Evolutionary conservation across 2,797 vertebrate genomes (phyloP), one percentile per base, ranked within the genome.

Genomic region (Halcyon leucocephala): DNA sequence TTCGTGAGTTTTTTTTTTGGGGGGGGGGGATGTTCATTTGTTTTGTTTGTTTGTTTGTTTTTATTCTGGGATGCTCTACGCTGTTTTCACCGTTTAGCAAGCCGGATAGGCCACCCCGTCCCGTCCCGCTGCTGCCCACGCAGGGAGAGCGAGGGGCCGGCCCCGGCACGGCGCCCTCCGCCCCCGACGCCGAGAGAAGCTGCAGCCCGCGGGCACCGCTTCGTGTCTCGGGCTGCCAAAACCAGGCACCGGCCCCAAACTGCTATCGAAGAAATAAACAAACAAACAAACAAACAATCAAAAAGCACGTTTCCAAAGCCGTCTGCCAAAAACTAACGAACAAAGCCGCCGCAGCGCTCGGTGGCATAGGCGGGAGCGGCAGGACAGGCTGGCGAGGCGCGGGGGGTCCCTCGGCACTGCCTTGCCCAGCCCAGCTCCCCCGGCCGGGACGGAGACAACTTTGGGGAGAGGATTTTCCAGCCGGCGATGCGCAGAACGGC

Each of bases 11-110:
- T 14, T 16, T 65, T 25, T 37, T 24, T 41, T 41, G 16, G 15
- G 41, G 41, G 41, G 41, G 41, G 41, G 41, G 15, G 6, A 15
- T 16, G 14, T 44, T 19, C 19, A 4, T 44, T 44, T 18, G 19
- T 44, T 44, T 44, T 15, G 6, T 42, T 22, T 48, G 10, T 16
- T 48, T 24, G 17, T 29, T 5, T 19, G 16, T 61, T 22, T 31
- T 12, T 3, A 0, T 3, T 9, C 64, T 22, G 21, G 14, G 26
- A 10, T 69, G 37, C 37, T 28, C 11, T 46, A 7, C 0, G 6
- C 18, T 46, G 14, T 24, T 79, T 67, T 49, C 22, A 25, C 3
- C 7, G 22, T 64, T 14, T 8, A 51, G 18, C 71, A 29, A n/a
- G 39, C 18, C 44, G n/a, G 51, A 48, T 5, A 2, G 3, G 16